These are phyloP conservation scores for Sitta europaea DNA, from an alignment of 2,113 vertebrate genomes.

Conservation along the genomic window DNA sequence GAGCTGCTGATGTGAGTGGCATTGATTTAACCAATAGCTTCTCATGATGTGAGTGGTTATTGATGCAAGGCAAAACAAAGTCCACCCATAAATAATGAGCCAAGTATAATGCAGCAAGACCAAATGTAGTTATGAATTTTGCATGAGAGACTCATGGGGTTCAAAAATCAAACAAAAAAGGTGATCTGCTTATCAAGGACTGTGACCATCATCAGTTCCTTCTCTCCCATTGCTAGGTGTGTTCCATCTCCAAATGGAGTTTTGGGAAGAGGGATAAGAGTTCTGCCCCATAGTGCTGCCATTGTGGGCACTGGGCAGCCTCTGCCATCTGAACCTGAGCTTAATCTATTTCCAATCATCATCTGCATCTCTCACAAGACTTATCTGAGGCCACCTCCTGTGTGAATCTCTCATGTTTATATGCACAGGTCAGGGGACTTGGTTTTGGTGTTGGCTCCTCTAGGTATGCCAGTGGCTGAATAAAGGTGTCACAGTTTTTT, in stretches of 20 bases:
- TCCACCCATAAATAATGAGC: background rate
- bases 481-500: background rate
- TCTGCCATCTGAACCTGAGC: background rate
- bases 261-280: background rate
- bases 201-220: background rate
- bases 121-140: background rate
- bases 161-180: background rate
- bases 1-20: background rate
- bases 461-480: background rate
- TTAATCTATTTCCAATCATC: fast-evolving
- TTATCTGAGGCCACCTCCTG: fast-evolving
- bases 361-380: background rate
- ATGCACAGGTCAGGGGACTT: background rate
- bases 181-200: background rate
- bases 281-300: background rate
- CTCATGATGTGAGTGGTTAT: background rate
- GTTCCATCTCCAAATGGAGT: background rate
- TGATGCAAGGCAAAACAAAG: background rate
- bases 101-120: background rate
- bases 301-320: background rate
- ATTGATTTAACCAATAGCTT: background rate
- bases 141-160: background rate
- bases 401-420: background rate
- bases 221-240: background rate
- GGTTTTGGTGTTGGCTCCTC: background rate